Base-by-base conservation (phyloP, 2,113 vertebrate genomes). In the Phrynosoma blainvillii region DNA sequence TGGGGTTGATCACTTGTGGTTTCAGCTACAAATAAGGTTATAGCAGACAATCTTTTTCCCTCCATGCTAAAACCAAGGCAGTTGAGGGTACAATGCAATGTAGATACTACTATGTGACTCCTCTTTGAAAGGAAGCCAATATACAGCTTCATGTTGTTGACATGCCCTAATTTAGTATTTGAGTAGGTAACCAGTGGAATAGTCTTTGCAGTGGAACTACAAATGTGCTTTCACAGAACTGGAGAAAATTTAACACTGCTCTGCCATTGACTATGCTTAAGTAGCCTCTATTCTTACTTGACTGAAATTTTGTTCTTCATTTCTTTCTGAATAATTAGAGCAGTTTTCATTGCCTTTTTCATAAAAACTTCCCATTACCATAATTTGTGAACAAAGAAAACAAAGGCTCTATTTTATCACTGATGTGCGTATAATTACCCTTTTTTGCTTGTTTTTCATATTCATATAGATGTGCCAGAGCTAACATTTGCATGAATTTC, bases 311-410 rank as follows among this genome's bases (percentile, higher is more conserved):
- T 56, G 16, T 56, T 74, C 40, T 74, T 13, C 42, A 71, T 84
- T 83, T 83, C 65, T 70, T 83, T 83, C 30, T 71, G 42, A 70
- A 11, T 71, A 52, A 71, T 83, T 83, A 71, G 65, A 30, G 47
- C 5, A 42, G 47, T 70, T 68, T 82, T 47, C 40, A 25, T 82
- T 47, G 36, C 81, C 30, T 82, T 47, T 36, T 25, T 42, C 65
- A 82, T 82, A 82, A 70, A 47, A 25, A 14, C 65, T 82, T 82
- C 9, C 36, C 27, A 82, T 59, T 42, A 82, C 42, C 62, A 47
- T 47, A 47, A 68, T 30, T 70, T 47, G 47, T 82, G 40, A 70
- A 70, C 40, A 82, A 25, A 18, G 65, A 47, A 82, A 70, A 82
- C 36, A 68, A 82, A 42, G 62, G 16, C 62, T 20, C 16, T 75